These are phyloP conservation scores for Cassiopea xamachana DNA, from an alignment of 30 jellyfish, hydroid and myxozoan genomes.

Conservation along the genomic window DNA sequence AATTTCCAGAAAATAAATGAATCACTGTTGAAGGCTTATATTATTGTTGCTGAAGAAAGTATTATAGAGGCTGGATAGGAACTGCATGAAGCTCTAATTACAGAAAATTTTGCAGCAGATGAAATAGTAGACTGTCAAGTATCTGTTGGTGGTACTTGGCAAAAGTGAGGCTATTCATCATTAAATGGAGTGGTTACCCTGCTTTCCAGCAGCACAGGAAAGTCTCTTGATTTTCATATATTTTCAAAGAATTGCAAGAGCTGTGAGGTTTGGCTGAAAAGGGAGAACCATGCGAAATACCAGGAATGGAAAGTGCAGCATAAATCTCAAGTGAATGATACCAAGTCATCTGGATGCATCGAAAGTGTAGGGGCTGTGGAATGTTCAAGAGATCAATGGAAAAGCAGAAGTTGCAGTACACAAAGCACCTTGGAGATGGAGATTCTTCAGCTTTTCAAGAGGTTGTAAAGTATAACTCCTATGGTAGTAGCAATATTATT, in stretches of 20 bases:
- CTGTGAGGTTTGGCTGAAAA: slow-evolving; percentile 20
- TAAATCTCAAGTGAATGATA: slow-evolving; percentile 33
- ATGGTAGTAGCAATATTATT: no score
- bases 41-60: neutral
- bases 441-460: neutral
- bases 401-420: neutral
- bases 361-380: slow-evolving; percentile 49
- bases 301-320: slow-evolving; percentile 37
- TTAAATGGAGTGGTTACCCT: slow-evolving; percentile 47
- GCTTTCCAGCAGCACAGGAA: neutral
- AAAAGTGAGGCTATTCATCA: no score
- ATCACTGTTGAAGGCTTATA: neutral
- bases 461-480: neutral
- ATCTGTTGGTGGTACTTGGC: slow-evolving; percentile 38
- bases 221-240: slow-evolving; percentile 35
- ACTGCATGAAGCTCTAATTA: neutral
- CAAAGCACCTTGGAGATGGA: slow-evolving; percentile 19
- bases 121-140: slow-evolving; percentile 25
- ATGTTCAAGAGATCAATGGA: slow-evolving; percentile 46
- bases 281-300: slow-evolving; percentile 1
- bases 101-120: neutral
- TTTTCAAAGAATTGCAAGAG: slow-evolving; percentile 42
- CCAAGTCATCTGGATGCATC: slow-evolving; percentile 55
- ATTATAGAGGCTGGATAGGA: neutral
- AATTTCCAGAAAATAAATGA: neutral